Conservation (phyloP, 2,888 invertebrate species). For the Hyalella azteca region DNA sequence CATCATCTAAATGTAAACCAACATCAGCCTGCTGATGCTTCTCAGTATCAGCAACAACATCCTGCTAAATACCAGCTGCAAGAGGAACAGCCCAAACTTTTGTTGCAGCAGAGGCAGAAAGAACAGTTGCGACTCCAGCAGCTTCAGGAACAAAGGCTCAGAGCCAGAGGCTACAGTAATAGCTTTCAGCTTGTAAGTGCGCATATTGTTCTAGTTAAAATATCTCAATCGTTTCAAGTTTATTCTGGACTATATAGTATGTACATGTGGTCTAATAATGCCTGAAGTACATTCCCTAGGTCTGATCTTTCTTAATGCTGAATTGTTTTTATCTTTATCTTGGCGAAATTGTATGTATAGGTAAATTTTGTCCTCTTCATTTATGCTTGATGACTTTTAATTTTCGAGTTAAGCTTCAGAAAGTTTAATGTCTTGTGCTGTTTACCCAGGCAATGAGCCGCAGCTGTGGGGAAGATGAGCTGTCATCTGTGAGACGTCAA, state of each 20-base stretch:
- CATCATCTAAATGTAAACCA: not conserved
- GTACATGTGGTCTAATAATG: too few relatives aligned
- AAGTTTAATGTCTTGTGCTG: not conserved
- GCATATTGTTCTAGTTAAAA: too few relatives aligned
- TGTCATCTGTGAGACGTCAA: not conserved
- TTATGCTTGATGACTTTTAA: not conserved
- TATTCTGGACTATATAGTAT: too few relatives aligned
- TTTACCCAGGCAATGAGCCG: slow-evolving; percentile 16
- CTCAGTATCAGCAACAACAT: not conserved
- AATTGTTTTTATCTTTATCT: too few relatives aligned
- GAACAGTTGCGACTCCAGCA: slow-evolving; percentile 28
- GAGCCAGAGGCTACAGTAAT: slow-evolving; percentile 24
- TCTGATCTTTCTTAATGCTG: too few relatives aligned
- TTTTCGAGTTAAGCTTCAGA: not conserved
- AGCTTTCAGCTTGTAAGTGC: not conserved
- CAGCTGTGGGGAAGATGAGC: slow-evolving; percentile 6
- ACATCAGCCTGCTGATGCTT: not conserved
- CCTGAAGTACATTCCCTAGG: too few relatives aligned
- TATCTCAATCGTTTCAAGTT: too few relatives aligned
- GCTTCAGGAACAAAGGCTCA: slow-evolving; percentile 8
- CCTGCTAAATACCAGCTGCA: not conserved
- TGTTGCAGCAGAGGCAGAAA: slow-evolving; percentile 23
- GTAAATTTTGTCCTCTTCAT: too few relatives aligned
- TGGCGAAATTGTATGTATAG: too few relatives aligned
- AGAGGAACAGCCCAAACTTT: slow-evolving; percentile 29